Conservation (phyloP, 2,113 vertebrate species). For the Aptenodytes patagonicus region DNA sequence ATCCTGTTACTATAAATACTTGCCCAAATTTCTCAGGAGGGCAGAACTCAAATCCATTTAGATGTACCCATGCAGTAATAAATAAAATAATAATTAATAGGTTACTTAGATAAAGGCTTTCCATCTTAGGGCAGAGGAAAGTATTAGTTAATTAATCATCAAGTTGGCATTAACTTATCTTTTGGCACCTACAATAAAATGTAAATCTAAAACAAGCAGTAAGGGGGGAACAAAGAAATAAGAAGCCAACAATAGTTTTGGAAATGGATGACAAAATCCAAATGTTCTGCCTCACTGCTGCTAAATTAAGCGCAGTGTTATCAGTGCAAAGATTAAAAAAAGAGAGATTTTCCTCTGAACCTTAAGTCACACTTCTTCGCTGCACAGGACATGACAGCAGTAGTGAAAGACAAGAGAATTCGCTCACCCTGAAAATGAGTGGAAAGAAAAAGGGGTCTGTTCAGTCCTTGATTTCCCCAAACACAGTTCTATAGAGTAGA, state of each 20-base stretch:
- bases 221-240: conserved; percentile 16
- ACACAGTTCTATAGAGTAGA: neutral
- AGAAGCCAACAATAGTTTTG: conserved; percentile 56
- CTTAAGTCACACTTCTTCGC: neutral
- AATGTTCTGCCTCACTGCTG: conserved; percentile 62
- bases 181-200: conserved; percentile 54
- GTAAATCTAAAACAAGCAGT: conserved; percentile 16
- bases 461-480: neutral
- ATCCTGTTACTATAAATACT: neutral
- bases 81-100: conserved; percentile 52
- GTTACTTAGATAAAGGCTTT: conserved; percentile 39
- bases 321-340: conserved; percentile 53
- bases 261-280: conserved; percentile 66
- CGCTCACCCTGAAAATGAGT: conserved; percentile 63
- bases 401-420: conserved; percentile 26
- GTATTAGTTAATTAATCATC: conserved; percentile 54
- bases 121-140: conserved; percentile 35
- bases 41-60: neutral
- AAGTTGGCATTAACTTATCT: conserved; percentile 55
- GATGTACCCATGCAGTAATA: neutral
- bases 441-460: neutral
- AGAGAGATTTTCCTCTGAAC: conserved; percentile 39
- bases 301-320: conserved; percentile 48
- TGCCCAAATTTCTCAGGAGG: conserved; percentile 3
- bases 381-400: neutral